Conservation (phyloP, 2,888 invertebrate species). For the Stenichneumon culpator region DNA sequence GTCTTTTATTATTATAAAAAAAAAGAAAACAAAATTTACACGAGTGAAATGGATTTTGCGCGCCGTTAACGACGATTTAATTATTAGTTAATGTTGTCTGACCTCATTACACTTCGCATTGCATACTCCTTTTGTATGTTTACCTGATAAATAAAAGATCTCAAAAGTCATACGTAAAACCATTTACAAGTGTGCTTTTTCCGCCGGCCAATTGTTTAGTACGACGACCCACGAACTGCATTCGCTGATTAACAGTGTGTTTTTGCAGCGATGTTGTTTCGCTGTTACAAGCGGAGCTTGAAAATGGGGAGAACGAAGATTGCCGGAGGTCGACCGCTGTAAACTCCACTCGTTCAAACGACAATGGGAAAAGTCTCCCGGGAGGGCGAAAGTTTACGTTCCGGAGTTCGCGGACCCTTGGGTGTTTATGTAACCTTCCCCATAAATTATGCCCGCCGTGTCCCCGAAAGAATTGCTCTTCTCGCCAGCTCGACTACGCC, state of each 20-base stretch:
- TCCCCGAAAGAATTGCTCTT: conserved; percentile 28
- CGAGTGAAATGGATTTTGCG: conserved; percentile 53
- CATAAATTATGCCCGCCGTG: conserved; percentile 53
- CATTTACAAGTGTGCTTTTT: conserved; percentile 2
- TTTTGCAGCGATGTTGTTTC: background rate
- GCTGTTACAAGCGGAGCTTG: conserved; percentile 14
- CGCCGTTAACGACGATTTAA: conserved; percentile 69
- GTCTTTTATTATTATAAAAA: conserved; percentile 39
- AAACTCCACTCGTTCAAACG: conserved; percentile 51
- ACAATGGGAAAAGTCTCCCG: conserved; percentile 57
- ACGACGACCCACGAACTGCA: background rate
- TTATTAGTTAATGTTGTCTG: conserved; percentile 77
- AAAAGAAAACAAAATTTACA: conserved; percentile 40
- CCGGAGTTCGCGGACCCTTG: conserved; percentile 51
- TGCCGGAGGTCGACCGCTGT: conserved; percentile 54
- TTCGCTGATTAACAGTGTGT: conserved; percentile 12
- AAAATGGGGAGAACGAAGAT: conserved; percentile 34
- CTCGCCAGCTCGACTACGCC: background rate
- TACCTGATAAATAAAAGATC: conserved; percentile 82
- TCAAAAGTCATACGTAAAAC: conserved; percentile 75
- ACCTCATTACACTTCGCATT: conserved; percentile 78
- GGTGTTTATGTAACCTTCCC: conserved; percentile 26
- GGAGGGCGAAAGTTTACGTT: conserved; percentile 63
- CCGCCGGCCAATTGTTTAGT: background rate
- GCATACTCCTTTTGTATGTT: conserved; percentile 82